These are phyloP conservation scores for Enteromius mattozi DNA, from an alignment of 2,797 vertebrate species.

Conservation along the genomic window DNA sequence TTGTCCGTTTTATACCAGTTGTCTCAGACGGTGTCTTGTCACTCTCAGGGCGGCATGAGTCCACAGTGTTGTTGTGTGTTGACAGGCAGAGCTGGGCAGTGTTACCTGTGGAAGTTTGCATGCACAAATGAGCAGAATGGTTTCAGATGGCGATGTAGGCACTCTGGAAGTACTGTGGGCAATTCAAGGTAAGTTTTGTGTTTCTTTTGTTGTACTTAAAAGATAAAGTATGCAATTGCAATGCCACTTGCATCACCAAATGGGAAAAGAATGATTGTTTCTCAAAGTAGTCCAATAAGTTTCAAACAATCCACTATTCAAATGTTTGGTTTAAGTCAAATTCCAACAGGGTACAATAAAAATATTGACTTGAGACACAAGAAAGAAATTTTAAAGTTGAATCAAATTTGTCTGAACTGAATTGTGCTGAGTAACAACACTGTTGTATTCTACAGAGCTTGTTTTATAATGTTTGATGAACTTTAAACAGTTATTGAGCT, in stretches of 20 bases:
- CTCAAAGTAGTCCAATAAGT: background rate
- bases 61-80: conserved; percentile 32
- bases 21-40: conserved; percentile 37
- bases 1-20: conserved; percentile 45
- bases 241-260: background rate
- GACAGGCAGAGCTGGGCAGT: conserved; percentile 33
- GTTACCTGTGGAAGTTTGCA: conserved; percentile 31
- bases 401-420: background rate
- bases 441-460: background rate
- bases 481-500: background rate
- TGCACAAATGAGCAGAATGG: background rate
- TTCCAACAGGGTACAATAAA: background rate
- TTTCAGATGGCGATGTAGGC: background rate
- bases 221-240: too few species aligned
- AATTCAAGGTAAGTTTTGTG: background rate
- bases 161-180: background rate
- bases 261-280: background rate
- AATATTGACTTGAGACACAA: background rate
- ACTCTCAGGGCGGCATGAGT: conserved; percentile 45
- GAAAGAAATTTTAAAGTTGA: background rate
- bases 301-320: background rate
- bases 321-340: background rate
- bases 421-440: background rate
- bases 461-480: background rate
- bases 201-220: background rate